These are phyloP conservation scores for Actias luna DNA, from an alignment of 2,888 invertebrate genomes.

Conservation along the genomic window DNA sequence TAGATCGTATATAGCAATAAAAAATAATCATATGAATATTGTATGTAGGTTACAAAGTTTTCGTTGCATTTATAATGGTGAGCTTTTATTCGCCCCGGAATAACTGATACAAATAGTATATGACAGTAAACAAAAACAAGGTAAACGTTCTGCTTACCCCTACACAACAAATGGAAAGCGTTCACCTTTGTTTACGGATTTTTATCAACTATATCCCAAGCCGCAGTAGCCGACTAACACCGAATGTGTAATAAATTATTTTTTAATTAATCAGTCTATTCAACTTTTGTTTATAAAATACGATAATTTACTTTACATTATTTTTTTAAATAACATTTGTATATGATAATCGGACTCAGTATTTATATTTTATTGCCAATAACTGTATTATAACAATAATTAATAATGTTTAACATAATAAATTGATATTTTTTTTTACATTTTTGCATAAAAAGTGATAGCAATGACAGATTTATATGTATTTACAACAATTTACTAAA, in stretches of 20 bases:
- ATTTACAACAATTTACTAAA: background rate
- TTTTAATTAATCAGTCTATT: constrained; percentile 60
- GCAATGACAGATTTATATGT: constrained; percentile 24
- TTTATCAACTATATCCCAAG: constrained; percentile 56
- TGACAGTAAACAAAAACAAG: constrained; percentile 20
- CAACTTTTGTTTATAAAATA: constrained; percentile 60
- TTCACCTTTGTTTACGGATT: constrained; percentile 56
- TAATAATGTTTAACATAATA: constrained; percentile 43
- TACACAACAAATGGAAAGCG: constrained; percentile 39
- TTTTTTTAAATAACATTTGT: constrained; percentile 53
- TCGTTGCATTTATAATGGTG: too few species aligned
- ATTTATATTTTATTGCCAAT: constrained; percentile 50
- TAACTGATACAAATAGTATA: background rate
- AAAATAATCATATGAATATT: too few species aligned
- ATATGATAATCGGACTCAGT: constrained; percentile 34
- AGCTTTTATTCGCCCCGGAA: background rate
- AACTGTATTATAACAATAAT: constrained; percentile 33
- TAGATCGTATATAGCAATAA: too few species aligned
- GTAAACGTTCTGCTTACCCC: constrained; percentile 35
- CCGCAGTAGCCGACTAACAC: constrained; percentile 37
- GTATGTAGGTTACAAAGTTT: too few species aligned
- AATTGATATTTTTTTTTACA: constrained; percentile 34
- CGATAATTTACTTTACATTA: constrained; percentile 24
- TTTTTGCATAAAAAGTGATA: constrained; percentile 28
- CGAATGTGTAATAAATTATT: constrained; percentile 51